Conservation (phyloP, 2,113 vertebrate genomes). For the Coreoperca whiteheadi region DNA sequence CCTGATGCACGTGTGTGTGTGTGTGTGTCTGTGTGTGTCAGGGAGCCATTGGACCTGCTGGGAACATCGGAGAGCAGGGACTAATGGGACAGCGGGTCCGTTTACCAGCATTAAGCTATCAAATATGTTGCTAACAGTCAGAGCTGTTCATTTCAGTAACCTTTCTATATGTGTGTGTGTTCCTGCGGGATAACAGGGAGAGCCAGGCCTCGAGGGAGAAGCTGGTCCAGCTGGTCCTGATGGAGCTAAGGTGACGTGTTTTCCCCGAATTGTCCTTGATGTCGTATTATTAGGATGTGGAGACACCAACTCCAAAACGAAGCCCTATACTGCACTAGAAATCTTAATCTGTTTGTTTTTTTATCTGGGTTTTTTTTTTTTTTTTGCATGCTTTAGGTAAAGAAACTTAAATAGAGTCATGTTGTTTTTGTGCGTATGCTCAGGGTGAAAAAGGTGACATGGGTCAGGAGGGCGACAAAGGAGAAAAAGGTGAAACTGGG, state of each 20-base stretch:
- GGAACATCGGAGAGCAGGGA: constrained; percentile 91
- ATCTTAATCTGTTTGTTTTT: background rate
- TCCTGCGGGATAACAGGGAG: constrained; percentile 84
- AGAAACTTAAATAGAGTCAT: background rate
- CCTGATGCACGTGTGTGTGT: constrained; percentile 19
- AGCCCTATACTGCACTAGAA: background rate
- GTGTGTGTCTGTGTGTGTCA: constrained; percentile 67
- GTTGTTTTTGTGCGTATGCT: background rate
- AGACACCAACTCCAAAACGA: background rate
- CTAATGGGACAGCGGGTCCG: constrained; percentile 91
- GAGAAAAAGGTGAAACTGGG: constrained; percentile 92
- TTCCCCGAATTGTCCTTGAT: background rate
- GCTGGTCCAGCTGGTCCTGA: constrained; percentile 88
- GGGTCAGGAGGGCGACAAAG: constrained; percentile 92
- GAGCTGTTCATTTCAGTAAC: background rate
- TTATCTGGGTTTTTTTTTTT: no score
- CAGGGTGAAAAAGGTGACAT: constrained; percentile 96
- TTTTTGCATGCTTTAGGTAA: background rate
- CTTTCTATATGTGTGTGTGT: constrained; percentile 10
- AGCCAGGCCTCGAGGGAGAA: constrained; percentile 92
- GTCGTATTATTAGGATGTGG: background rate
- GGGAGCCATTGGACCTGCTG: constrained; percentile 90
- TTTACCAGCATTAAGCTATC: constrained; percentile 27
- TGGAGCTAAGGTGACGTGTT: constrained; percentile 89
- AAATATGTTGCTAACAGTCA: constrained; percentile 1